Conservation (phyloP, 2,797 vertebrate species). For the Martes flavigula region DNA sequence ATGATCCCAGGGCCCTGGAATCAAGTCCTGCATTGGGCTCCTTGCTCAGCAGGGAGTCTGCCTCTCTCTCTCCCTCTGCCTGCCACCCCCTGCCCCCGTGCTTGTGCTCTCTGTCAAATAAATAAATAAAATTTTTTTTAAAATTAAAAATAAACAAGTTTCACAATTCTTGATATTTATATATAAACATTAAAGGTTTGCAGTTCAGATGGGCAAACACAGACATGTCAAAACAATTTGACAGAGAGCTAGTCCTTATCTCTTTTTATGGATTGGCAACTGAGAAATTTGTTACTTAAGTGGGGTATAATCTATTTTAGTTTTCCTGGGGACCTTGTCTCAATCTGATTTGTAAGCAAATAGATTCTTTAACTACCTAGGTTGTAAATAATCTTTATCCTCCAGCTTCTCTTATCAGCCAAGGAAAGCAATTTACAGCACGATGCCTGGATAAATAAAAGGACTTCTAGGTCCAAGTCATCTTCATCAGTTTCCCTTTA, state of each 20-base stretch:
- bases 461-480: conserved; percentile 6
- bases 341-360: conserved; percentile 63
- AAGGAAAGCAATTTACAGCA: conserved; percentile 59
- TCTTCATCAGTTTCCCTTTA: conserved; percentile 51
- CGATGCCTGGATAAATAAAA: conserved; percentile 53
- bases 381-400: conserved; percentile 70
- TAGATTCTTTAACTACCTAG: conserved; percentile 58
- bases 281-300: conserved; percentile 55
- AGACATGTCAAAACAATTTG: conserved; percentile 21
- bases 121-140: too few relatives aligned
- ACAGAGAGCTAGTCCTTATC: conserved; percentile 49
- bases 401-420: conserved; percentile 50
- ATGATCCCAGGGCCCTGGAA: too few relatives aligned
- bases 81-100: too few relatives aligned
- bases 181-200: conserved; percentile 31
- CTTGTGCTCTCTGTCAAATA: too few relatives aligned
- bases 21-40: too few relatives aligned
- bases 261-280: conserved; percentile 25
- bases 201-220: conserved; percentile 20
- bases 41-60: too few relatives aligned
- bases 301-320: conserved; percentile 9
- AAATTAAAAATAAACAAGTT: not conserved
- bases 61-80: too few relatives aligned
- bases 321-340: conserved; percentile 46
- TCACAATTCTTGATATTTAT: not conserved